A percentile compares a stretch with the other conserved stretches of the same genome.
phyloP scores from a whole-genome alignment of 2,797 vertebrate species.

The Myotis vivesi region DNA sequence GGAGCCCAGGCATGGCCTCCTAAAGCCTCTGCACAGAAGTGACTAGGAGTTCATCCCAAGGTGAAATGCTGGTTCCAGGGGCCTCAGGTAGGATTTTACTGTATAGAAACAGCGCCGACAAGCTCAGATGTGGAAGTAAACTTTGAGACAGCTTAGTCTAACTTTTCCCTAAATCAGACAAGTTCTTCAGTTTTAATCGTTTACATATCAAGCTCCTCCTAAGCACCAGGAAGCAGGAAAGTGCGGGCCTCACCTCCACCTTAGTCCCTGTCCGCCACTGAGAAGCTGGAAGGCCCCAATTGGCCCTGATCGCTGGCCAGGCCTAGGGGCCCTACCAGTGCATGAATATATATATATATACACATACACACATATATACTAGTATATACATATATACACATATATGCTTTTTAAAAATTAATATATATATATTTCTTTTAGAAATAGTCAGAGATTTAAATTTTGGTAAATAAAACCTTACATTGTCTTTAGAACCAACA shows the following conservation, averaged over 20 bases:
- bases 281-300: too few species aligned
- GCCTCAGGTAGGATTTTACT: background rate
- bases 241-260: too few species aligned
- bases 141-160: background rate
- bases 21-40: conserved; percentile 1
- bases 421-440: background rate
- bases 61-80: background rate
- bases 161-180: conserved; percentile 21
- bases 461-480: background rate
- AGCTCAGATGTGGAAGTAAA: background rate
- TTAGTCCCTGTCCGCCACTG: too few species aligned
- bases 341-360: too few species aligned
- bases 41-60: background rate
- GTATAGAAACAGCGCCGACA: background rate
- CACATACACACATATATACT: too few species aligned
- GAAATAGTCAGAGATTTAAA: conserved; percentile 25
- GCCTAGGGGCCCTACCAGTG: too few species aligned
- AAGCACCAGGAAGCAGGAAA: background rate
- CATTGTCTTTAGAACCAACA: background rate
- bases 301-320: too few species aligned
- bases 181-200: conserved; percentile 27
- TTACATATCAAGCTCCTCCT: background rate
- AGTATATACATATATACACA: too few species aligned
- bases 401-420: background rate
- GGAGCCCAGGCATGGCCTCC: background rate